Base-by-base conservation (phyloP, 2,888 invertebrate species). In the Drosophila emarginata region DNA sequence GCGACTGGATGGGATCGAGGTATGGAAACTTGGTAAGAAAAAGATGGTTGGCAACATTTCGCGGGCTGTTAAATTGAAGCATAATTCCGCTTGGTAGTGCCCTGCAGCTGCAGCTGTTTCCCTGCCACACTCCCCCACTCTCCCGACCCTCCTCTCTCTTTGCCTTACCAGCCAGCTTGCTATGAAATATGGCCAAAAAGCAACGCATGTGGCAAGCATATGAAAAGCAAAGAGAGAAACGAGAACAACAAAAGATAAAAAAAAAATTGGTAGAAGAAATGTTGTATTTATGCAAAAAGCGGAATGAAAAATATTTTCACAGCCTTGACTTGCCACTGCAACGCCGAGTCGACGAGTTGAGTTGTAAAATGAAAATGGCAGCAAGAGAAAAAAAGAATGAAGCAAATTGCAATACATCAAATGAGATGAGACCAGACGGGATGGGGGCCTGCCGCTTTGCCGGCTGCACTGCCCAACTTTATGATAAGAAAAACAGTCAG, bases 201-300 rank as follows among this genome's bases (percentile, higher is more conserved):
- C 72, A 80, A 73, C 72, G 77, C 80, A 77, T 81, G 80, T 81
- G 81, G 84, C 78, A 84, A 75, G 78, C 84, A 81, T 80, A 80
- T 84, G 81, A 77, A 81, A 79, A 72, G 78, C 70, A 70, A 70
- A 73, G 70, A 74, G 78, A 45, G 21, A 45, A 21, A 45, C 21
- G 21, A 21, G 18, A 45, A 11, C 45, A 45, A 45, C 18, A 40
- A 40, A 51, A 67, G 64, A 72, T 63, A 72, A 67, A 72, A 50
- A 40, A 28, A 45, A 21, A 45, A 32, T 40, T 54, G 56, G 45
- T 36, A 40, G 51, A 52, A 9, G 61, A 84, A 83, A 83, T 84
- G 77, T 79, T 83, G 80, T 82, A 82, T 84, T 84, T 82, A 84
- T 84, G 85, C 80, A 84, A 80, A 82, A 73, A 83, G 78, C 74